Evolutionary conservation across 2,888 invertebrate genomes (phyloP).

Genomic region (Agrotis clavis): DNA sequence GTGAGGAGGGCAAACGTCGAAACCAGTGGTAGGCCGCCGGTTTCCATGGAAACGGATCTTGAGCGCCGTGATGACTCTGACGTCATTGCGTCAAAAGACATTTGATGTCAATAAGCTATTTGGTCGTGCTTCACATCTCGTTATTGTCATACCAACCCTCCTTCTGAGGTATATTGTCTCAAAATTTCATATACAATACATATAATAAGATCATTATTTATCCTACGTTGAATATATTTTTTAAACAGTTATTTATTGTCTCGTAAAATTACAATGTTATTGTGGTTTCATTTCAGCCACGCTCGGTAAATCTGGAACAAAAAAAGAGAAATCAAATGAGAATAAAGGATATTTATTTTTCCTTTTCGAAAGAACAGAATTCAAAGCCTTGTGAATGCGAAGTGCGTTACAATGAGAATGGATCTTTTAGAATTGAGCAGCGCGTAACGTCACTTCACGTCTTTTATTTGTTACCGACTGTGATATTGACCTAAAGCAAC

Average conservation of each 20-base stretch:
- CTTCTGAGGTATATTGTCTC: constrained; percentile 70
- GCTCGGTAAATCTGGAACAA: constrained; percentile 80
- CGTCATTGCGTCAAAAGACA: constrained; percentile 80
- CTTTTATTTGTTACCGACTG: constrained; percentile 12
- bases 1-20: constrained; percentile 88
- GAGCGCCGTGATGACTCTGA: constrained; percentile 77
- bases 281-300: constrained; percentile 69
- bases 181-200: constrained; percentile 62
- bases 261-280: constrained; percentile 69
- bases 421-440: constrained; percentile 25
- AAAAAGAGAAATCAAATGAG: constrained; percentile 58
- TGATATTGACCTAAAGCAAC: not conserved
- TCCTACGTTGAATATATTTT: constrained; percentile 51
- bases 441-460: constrained; percentile 7
- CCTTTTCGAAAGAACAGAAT: constrained; percentile 31
- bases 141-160: constrained; percentile 70
- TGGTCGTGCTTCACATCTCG: constrained; percentile 74
- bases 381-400: constrained; percentile 41
- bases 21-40: constrained; percentile 85
- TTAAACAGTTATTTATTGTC: constrained; percentile 69
- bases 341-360: constrained; percentile 42
- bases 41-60: constrained; percentile 84
- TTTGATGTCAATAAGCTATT: constrained; percentile 67
- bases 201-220: constrained; percentile 56
- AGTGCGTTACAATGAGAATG: constrained; percentile 30